Evolutionary conservation across 2,113 vertebrate species (phyloP).

Genomic region (Corythornis cristatus): DNA sequence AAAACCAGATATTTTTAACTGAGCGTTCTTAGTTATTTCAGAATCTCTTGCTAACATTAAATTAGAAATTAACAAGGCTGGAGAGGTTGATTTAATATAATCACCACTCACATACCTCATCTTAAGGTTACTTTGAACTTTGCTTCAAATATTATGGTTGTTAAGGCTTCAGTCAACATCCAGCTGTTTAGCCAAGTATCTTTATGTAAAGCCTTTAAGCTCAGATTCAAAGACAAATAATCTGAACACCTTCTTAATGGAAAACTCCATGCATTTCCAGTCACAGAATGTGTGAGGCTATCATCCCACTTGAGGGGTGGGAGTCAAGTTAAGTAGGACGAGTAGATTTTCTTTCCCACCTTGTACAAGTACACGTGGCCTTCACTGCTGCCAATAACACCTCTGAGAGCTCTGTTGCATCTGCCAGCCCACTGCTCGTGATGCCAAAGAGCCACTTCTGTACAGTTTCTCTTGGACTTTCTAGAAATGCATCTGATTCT

Average conservation of each 20-base stretch:
- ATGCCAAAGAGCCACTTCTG: not conserved
- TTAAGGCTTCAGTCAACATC: not conserved
- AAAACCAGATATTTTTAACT: not conserved
- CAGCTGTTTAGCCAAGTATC: not conserved
- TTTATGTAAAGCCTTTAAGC: not conserved
- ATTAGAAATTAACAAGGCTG: not conserved
- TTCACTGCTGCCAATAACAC: not conserved
- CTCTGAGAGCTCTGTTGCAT: not conserved
- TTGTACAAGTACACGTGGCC: not conserved
- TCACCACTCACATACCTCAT: not conserved
- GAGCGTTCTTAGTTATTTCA: not conserved
- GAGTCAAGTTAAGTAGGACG: not conserved
- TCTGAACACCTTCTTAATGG: not conserved
- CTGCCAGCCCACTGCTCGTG: fast-evolving
- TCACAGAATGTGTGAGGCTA: not conserved
- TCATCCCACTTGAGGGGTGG: not conserved
- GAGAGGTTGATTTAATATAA: not conserved
- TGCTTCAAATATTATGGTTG: not conserved
- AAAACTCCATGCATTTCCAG: not conserved
- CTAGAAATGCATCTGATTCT: not conserved
- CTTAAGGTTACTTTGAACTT: not conserved
- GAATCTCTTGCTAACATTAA: not conserved
- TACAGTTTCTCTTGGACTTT: not conserved
- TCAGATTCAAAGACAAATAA: not conserved
- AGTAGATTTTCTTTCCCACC: not conserved